Evolutionary conservation across 2,797 vertebrate species (phyloP), one percentile per base, ranked within the genome.

Genomic region (Fratercula arctica): DNA sequence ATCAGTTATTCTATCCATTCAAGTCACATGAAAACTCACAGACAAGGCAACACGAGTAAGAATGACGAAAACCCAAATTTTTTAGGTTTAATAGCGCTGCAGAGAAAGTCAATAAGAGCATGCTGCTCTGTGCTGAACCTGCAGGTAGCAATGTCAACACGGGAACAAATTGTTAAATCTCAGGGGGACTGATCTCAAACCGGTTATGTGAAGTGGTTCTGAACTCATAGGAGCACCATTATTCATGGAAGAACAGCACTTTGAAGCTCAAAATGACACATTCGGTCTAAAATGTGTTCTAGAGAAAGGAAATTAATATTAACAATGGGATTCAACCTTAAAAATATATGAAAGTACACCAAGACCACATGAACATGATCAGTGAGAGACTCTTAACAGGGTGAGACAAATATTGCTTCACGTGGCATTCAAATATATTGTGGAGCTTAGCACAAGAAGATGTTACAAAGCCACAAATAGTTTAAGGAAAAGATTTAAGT

Each of bases 1-100:
- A 2, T 11, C 3, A 21, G 21, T 25, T 57, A 20, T 24, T 26
- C 28, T 11, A 12, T 11, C 48, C 4, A 2, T 43, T 46, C 56
- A 3, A 28, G 39, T 11, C 33, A 39, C 11, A 1, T 9, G 37
- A 11, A 78, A 82, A n/a, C 25, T 35, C 31, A 3, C 20, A 21
- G 78, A 13, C 3, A 4, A 68, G 43, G 53, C n/a, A 53, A 66
- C 8, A 3, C 3, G 11, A 48, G 16, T 43, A 54, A 50, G 35
- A 21, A 66, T 6, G 16, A 26, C 3, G 51, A 21, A 57, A 61
- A 1, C 10, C 6, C 6, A 3, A 5, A 2, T 25, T n/a, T 61
- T 79, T 79, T 29, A 28, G 53, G 24, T 41, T 25, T 50, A 26
- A 6, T 5, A 63, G 50, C 45, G 7, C 33, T 43, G 41, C 37